These are phyloP conservation scores for Caranx melampygus DNA, from an alignment of 2,113 vertebrate genomes.

Conservation along the genomic window DNA sequence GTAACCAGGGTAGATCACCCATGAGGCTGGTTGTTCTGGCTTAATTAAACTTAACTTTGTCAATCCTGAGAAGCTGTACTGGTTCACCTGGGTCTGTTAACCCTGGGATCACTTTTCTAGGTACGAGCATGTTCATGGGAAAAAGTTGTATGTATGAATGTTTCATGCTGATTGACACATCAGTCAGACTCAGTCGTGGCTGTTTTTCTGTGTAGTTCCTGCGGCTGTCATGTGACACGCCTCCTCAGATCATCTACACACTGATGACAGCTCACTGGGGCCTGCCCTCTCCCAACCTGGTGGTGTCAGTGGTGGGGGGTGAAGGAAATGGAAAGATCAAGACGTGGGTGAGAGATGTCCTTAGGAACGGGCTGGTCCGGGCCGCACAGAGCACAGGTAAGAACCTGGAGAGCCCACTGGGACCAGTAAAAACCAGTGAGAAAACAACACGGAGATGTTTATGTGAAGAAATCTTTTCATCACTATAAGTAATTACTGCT, in stretches of 20 bases:
- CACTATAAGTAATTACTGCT: no score
- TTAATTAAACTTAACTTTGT: no score
- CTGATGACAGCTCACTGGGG: conserved; percentile 86
- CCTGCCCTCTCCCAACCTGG: conserved; percentile 87
- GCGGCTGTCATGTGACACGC: conserved; percentile 86
- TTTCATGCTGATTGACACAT: no score
- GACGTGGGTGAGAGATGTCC: conserved; percentile 88
- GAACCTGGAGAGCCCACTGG: not conserved
- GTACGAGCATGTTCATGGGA: no score
- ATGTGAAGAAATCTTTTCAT: no score
- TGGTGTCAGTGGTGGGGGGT: conserved; percentile 88
- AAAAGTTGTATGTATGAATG: no score
- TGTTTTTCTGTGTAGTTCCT: conserved; percentile 82
- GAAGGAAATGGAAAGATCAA: conserved; percentile 79
- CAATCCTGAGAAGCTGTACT: no score
- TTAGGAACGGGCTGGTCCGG: conserved; percentile 87
- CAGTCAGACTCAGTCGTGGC: not conserved
- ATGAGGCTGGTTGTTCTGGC: no score
- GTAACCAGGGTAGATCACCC: no score
- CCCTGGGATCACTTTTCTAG: no score
- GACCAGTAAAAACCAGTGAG: not conserved
- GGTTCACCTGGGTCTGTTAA: no score
- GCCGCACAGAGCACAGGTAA: conserved; percentile 91
- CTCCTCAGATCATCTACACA: conserved; percentile 80
- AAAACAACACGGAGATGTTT: not conserved